phyloP scores from a whole-genome alignment of 1,140 invertebrate species.

The Saccostrea echinata region DNA sequence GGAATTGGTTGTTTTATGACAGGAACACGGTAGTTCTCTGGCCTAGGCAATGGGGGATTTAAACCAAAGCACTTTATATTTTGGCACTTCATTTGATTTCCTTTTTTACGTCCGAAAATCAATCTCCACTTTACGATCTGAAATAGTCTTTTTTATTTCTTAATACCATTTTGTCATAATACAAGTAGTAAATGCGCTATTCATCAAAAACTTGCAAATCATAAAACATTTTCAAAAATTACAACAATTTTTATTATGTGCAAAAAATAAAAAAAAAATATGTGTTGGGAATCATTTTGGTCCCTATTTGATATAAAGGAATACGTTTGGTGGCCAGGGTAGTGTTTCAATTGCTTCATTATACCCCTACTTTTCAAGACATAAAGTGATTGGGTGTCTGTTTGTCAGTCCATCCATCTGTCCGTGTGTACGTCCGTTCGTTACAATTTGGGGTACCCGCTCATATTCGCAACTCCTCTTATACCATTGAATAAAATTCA shows the following conservation, averaged over 20 bases:
- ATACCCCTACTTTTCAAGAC: too few relatives aligned
- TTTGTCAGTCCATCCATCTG: too few relatives aligned
- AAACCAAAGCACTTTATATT: constrained; percentile 8
- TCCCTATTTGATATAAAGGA: too few relatives aligned
- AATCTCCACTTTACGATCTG: background rate
- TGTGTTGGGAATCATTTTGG: too few relatives aligned
- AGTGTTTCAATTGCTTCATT: too few relatives aligned
- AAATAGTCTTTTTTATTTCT: constrained; percentile 22
- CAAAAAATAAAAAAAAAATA: too few relatives aligned
- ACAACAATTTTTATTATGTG: background rate
- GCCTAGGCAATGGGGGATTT: background rate
- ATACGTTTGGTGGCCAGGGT: too few relatives aligned
- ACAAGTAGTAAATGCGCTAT: background rate
- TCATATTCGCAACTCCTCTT: too few relatives aligned
- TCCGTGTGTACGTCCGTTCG: too few relatives aligned
- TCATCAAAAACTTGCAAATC: background rate
- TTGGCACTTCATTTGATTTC: constrained; percentile 5
- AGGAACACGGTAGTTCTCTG: constrained; percentile 18
- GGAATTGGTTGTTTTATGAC: constrained; percentile 11
- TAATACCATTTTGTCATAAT: background rate
- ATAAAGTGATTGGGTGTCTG: too few relatives aligned
- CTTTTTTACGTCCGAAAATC: constrained; percentile 11
- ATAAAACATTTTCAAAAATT: background rate
- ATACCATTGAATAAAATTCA: too few relatives aligned
- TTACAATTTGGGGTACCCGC: too few relatives aligned